phyloP scores from a whole-genome alignment of 2,113 vertebrate genomes.

The Laterallus jamaicensis region DNA sequence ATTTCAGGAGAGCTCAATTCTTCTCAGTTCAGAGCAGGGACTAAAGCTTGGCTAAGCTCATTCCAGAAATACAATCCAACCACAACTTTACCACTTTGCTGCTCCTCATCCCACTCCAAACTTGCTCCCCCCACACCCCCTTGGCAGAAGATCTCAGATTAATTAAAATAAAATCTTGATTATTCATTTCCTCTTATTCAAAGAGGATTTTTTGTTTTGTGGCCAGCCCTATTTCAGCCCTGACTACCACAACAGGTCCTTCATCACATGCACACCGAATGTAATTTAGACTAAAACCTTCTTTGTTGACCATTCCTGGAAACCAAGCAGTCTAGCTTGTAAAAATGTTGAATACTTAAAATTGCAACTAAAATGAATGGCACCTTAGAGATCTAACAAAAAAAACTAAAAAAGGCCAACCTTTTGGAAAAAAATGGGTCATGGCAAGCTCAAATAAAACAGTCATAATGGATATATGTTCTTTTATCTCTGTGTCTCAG shows the following conservation, averaged over 20 bases:
- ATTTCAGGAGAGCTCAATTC: not conserved
- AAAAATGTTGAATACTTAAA: slow-evolving; percentile 9
- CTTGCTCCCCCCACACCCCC: too few species aligned
- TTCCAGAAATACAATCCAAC: not conserved
- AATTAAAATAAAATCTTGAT: not conserved
- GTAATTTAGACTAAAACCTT: slow-evolving; percentile 17
- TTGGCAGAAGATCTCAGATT: not conserved
- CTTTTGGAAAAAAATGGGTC: not conserved
- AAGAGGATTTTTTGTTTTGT: not conserved
- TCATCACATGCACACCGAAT: not conserved
- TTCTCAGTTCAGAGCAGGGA: not conserved
- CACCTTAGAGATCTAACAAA: not conserved
- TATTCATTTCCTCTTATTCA: not conserved
- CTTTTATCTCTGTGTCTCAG: slow-evolving; percentile 13
- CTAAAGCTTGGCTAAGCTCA: not conserved
- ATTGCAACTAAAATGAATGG: not conserved
- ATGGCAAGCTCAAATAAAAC: not conserved
- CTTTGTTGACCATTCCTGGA: slow-evolving; percentile 1
- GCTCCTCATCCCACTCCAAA: too few species aligned
- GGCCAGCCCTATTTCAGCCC: not conserved
- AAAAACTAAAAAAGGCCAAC: not conserved
- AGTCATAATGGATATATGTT: not conserved
- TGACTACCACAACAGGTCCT: not conserved
- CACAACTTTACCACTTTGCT: fast-evolving
- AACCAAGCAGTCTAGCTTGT: not conserved